Conservation (phyloP, 2,113 vertebrate species). For the Epinephelus cyanopodus region DNA sequence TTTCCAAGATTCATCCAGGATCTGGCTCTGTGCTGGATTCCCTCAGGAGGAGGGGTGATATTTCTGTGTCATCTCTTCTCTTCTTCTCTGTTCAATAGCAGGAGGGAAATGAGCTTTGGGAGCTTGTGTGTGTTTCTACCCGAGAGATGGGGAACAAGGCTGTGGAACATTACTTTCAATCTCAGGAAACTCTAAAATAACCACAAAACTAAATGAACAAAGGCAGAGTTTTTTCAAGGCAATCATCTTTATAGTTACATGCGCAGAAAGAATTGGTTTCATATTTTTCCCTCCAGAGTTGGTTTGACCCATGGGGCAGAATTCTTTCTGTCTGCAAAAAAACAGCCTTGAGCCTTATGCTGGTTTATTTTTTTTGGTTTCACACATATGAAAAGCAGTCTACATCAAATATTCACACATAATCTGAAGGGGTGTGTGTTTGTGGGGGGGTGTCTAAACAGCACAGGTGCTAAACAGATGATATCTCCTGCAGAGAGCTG, state of each 20-base stretch:
- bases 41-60: conserved; percentile 34
- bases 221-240: conserved; percentile 8
- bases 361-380: conserved; percentile 22
- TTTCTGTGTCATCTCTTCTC: conserved; percentile 44
- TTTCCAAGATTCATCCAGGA: conserved; percentile 31
- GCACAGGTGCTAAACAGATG: conserved; percentile 55
- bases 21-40: conserved; percentile 24
- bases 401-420: conserved; percentile 36
- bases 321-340: conserved; percentile 16
- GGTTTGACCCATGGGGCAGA: conserved; percentile 23
- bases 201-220: conserved; percentile 38
- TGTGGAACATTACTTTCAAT: conserved; percentile 29
- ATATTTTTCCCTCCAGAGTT: conserved; percentile 3
- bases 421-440: not conserved
- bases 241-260: conserved; percentile 20
- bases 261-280: conserved; percentile 13
- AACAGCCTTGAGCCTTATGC: conserved; percentile 8
- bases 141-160: conserved; percentile 18
- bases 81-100: conserved; percentile 23
- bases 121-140: conserved; percentile 28
- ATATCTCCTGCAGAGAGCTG: conserved; percentile 29
- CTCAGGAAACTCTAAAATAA: conserved; percentile 41
- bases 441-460: conserved; percentile 20
- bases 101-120: conserved; percentile 53
- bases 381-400: conserved; percentile 27